Conservation (phyloP, 2,888 invertebrate genomes). For the Caenorhabditis sp. region DNA sequence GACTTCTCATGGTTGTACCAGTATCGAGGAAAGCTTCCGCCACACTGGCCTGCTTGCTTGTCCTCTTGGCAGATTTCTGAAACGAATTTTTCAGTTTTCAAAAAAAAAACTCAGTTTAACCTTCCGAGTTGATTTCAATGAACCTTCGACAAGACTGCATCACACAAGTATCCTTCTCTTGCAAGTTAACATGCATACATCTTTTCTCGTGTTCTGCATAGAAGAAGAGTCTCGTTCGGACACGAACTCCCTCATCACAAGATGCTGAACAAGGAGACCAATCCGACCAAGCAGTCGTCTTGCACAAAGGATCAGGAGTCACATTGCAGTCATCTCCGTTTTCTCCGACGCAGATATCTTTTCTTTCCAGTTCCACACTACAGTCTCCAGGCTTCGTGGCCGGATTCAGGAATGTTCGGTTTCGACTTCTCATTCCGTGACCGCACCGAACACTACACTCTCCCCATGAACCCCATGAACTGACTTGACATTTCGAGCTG, state of each 20-base stretch:
- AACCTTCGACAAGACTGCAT: constrained; percentile 80
- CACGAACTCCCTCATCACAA: constrained; percentile 86
- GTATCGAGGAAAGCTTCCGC: constrained; percentile 92
- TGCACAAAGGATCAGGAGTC: constrained; percentile 82
- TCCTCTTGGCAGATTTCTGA: constrained; percentile 91
- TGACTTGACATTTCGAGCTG: constrained; percentile 87
- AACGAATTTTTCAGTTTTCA: constrained; percentile 27
- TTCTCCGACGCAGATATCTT: constrained; percentile 90
- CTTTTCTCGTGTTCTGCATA: constrained; percentile 82
- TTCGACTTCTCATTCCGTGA: constrained; percentile 90
- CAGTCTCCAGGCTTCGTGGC: constrained; percentile 84
- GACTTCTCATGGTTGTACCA: constrained; percentile 89
- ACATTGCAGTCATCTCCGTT: constrained; percentile 82
- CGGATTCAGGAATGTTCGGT: constrained; percentile 79
- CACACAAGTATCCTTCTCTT: constrained; percentile 82
- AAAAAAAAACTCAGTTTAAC: constrained; percentile 59
- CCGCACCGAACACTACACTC: constrained; percentile 92
- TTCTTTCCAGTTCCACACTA: constrained; percentile 87
- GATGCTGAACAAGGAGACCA: constrained; percentile 85
- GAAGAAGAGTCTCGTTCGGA: constrained; percentile 84
- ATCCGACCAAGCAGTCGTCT: constrained; percentile 83
- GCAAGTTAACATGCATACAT: constrained; percentile 76
- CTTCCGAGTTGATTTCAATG: constrained; percentile 80
- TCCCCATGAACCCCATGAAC: constrained; percentile 89
- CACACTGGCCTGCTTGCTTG: constrained; percentile 91